Percentiles rank a stretch among this genome's conserved stretches.
phyloP scores from a whole-genome alignment of 92 coral and sea anemone genomes.

The Heteractis magnifica region DNA sequence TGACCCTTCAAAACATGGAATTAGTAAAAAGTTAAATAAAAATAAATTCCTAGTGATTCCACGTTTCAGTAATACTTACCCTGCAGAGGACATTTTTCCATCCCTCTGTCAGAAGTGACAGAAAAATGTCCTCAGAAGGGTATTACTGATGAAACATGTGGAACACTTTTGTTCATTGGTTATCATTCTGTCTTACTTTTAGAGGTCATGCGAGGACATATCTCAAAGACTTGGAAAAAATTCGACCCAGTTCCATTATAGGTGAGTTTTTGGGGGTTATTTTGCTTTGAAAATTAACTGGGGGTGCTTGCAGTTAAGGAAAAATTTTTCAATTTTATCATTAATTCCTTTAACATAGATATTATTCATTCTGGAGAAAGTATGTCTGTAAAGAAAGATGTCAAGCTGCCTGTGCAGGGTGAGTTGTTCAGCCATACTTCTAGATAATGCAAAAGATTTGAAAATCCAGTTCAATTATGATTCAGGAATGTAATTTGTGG shows the following conservation, averaged over 20 bases:
- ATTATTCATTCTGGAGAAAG: conserved; percentile 96
- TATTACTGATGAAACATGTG: too few relatives aligned
- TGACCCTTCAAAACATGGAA: neutral
- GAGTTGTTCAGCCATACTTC: neutral
- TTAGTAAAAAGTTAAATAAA: too few relatives aligned
- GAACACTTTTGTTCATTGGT: too few relatives aligned
- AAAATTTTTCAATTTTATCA: neutral
- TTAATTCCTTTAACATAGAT: conserved; percentile 39
- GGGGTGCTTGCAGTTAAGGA: neutral
- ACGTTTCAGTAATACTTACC: too few relatives aligned
- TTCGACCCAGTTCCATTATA: conserved; percentile 87
- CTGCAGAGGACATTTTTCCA: too few relatives aligned
- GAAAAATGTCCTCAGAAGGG: too few relatives aligned
- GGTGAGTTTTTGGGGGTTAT: conserved; percentile 42
- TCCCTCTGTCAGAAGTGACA: too few relatives aligned
- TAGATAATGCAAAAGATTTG: neutral
- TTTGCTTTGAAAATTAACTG: neutral
- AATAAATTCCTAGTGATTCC: too few relatives aligned
- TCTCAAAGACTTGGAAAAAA: conserved; percentile 90
- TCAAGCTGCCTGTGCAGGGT: conserved; percentile 99
- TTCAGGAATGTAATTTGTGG: too few relatives aligned
- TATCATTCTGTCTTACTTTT: neutral
- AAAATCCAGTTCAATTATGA: too few relatives aligned
- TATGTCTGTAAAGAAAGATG: conserved; percentile 88
- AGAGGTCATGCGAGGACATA: conserved; percentile 95